Percentiles rank a stretch among this genome's conserved stretches.
Conservation (phyloP, 2,113 vertebrate species). For the Sterrhoptilus dennistouni region DNA sequence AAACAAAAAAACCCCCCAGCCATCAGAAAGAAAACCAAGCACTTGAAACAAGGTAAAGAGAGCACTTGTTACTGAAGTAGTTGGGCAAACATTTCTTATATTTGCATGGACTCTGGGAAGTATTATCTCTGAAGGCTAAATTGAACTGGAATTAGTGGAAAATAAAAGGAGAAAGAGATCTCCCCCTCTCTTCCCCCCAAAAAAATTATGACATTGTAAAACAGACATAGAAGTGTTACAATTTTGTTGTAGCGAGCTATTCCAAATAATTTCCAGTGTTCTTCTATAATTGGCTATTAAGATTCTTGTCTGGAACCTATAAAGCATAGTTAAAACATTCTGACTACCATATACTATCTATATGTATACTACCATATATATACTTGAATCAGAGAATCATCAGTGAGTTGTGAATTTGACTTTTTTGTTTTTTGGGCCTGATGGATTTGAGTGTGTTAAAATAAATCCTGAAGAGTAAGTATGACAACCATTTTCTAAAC, state of each 20-base stretch:
- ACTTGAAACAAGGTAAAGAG: not conserved
- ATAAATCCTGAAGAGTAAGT: not conserved
- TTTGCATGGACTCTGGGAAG: not conserved
- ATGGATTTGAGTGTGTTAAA: not conserved
- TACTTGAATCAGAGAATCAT: not conserved
- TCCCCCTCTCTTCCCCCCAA: fast-evolving
- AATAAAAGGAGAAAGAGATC: not conserved
- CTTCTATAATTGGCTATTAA: not conserved
- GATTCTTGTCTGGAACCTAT: not conserved
- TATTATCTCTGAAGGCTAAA: not conserved
- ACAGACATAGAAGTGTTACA: not conserved
- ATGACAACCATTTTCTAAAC: not conserved
- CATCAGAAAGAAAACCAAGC: not conserved
- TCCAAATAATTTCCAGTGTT: not conserved
- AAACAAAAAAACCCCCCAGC: not conserved
- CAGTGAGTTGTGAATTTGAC: not conserved
- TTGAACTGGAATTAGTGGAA: not conserved
- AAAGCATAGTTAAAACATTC: not conserved
- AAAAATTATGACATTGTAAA: not conserved
- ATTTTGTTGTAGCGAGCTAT: not conserved
- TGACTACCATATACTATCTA: not conserved
- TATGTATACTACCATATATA: no score
- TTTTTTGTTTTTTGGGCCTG: not conserved
- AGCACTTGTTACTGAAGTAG: not conserved
- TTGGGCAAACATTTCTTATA: not conserved